Percentiles rank a stretch among this genome's conserved stretches.
These are phyloP conservation scores for Nothoprocta pentlandii DNA, from an alignment of 2,113 vertebrate genomes.

Conservation along the genomic window DNA sequence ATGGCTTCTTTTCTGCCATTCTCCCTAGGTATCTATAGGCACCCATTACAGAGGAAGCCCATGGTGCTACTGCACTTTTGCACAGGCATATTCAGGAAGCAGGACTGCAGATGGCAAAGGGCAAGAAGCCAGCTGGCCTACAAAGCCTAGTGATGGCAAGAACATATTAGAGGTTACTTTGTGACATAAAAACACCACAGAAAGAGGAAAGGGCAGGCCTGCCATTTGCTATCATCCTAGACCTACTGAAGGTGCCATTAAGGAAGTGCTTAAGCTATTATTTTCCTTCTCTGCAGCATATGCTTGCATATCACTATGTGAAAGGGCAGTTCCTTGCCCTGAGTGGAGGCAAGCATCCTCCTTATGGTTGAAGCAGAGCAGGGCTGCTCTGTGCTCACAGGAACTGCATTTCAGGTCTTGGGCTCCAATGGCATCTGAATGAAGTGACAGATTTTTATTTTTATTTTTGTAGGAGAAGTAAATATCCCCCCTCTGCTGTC, in stretches of 20 bases:
- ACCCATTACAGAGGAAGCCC: rapidly evolving
- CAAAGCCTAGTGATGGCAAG: not conserved
- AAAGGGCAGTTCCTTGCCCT: not conserved
- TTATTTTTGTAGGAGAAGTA: not conserved
- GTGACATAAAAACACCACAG: not conserved
- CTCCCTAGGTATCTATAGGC: too few species aligned
- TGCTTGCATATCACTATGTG: not conserved
- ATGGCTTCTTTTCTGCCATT: not conserved
- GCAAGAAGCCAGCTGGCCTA: not conserved
- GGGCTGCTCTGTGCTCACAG: rapidly evolving
- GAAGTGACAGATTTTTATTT: not conserved
- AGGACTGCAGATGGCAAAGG: rapidly evolving
- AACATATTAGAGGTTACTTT: not conserved
- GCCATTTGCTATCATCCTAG: not conserved
- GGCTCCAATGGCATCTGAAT: not conserved
- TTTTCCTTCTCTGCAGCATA: not conserved
- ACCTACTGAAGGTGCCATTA: not conserved
- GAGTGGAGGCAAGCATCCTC: not conserved
- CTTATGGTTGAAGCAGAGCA: not conserved
- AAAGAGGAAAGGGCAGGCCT: not conserved
- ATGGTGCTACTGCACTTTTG: not conserved
- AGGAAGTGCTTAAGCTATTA: not conserved
- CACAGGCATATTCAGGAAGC: not conserved
- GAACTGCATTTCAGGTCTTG: not conserved
- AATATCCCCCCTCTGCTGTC: not conserved